Conservation (phyloP, 2,888 invertebrate species). For the Platerodrilus igneus region DNA sequence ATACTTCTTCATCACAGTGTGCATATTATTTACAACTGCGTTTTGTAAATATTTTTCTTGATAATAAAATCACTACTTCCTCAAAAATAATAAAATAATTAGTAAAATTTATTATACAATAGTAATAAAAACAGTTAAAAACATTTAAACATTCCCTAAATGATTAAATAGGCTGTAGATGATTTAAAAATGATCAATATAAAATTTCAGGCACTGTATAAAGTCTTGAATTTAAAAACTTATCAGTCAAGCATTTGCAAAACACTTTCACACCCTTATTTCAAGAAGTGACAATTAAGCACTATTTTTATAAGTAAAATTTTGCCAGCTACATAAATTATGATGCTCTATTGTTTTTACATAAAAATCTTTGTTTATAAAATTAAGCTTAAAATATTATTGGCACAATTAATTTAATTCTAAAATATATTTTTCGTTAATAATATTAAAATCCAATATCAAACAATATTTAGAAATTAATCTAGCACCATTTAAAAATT, state of each 20-base stretch:
- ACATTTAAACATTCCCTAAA: constrained; percentile 5
- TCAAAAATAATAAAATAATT: constrained; percentile 10
- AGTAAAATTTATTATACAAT: constrained; percentile 22
- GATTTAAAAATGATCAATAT: constrained; percentile 4
- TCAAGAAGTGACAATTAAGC: too few relatives aligned
- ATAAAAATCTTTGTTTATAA: too few relatives aligned
- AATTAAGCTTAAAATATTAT: constrained; percentile 33
- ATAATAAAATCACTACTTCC: too few relatives aligned
- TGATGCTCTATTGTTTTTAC: too few relatives aligned
- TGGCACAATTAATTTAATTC: constrained; percentile 29
- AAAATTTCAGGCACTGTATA: constrained; percentile 7
- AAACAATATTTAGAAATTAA: constrained; percentile 15
- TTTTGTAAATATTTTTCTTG: too few relatives aligned
- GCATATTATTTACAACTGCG: too few relatives aligned
- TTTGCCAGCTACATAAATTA: too few relatives aligned
- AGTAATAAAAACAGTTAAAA: constrained; percentile 14
- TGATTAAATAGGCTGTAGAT: constrained; percentile 2
- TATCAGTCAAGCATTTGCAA: too few relatives aligned
- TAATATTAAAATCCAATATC: constrained; percentile 26
- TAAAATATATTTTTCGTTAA: constrained; percentile 35
- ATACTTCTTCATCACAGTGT: too few relatives aligned
- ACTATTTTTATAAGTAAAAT: too few relatives aligned
- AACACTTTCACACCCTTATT: too few relatives aligned
- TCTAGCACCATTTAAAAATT: constrained; percentile 19
- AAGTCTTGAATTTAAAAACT: constrained; percentile 6